Conservation (phyloP, 1,140 invertebrate genomes). For the Bombus fervidus region DNA sequence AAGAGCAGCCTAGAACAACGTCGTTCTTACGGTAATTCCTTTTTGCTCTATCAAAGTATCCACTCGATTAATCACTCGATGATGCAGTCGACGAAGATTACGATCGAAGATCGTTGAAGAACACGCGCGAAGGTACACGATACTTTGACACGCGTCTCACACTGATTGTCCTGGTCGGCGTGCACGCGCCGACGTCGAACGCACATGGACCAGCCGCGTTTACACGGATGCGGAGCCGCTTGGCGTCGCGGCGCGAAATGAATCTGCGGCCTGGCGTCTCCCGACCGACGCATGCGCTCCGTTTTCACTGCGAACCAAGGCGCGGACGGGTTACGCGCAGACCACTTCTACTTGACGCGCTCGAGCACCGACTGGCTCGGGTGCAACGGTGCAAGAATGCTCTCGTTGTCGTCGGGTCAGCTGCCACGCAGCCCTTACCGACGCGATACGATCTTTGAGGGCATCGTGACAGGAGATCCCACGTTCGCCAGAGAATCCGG, state of each 20-base stretch:
- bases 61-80: neutral
- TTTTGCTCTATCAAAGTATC: neutral
- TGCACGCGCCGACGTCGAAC: constrained; percentile 64
- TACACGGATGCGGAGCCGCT: constrained; percentile 58
- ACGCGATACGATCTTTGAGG: constrained; percentile 36
- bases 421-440: constrained; percentile 5
- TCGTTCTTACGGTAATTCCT: too few relatives aligned
- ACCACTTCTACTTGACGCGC: constrained; percentile 51
- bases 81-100: neutral
- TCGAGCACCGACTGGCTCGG: constrained; percentile 35
- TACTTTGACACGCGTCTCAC: neutral
- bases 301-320: constrained; percentile 37
- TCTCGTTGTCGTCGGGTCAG: constrained; percentile 34
- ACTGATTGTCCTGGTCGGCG: constrained; percentile 28
- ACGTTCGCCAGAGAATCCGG: constrained; percentile 10
- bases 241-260: constrained; percentile 70
- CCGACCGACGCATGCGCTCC: constrained; percentile 54
- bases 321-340: constrained; percentile 57
- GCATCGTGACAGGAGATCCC: neutral
- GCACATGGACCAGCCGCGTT: constrained; percentile 63
- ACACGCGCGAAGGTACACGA: neutral
- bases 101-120: neutral
- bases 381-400: constrained; percentile 30
- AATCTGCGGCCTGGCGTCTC: constrained; percentile 48
- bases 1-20: too few relatives aligned